Evolutionary conservation across 1,140 invertebrate genomes (phyloP).

Genomic region (Plodia interpunctella): DNA sequence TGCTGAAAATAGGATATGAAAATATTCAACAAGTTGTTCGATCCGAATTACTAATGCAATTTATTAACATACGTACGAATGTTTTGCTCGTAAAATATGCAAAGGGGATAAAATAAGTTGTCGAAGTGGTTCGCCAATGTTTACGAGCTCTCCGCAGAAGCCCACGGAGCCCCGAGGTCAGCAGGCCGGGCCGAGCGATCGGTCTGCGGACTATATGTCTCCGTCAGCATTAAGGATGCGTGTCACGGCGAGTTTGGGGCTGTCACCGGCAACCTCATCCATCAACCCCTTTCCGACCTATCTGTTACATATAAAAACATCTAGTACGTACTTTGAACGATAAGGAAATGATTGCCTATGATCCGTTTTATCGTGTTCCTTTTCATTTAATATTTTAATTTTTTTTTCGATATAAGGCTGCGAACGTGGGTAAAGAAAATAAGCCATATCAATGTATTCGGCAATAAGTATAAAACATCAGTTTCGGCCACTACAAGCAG

Average conservation of each 20-base stretch:
- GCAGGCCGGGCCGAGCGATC: not conserved
- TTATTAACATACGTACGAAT: not conserved
- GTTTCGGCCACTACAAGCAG: not conserved
- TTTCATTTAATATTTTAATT: not conserved
- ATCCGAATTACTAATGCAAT: too few species aligned
- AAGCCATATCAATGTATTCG: not conserved
- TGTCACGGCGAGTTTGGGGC: slow-evolving; percentile 44
- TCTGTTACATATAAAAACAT: slow-evolving; percentile 23
- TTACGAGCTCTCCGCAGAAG: not conserved
- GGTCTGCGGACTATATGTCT: slow-evolving; percentile 30
- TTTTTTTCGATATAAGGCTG: too few species aligned
- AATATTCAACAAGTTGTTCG: too few species aligned
- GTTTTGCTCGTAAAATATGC: not conserved
- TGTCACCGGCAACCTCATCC: slow-evolving; percentile 50
- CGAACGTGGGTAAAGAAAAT: not conserved
- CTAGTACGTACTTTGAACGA: slow-evolving; percentile 12
- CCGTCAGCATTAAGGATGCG: slow-evolving; percentile 50
- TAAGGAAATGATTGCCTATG: slow-evolving; percentile 10
- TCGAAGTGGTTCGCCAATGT: slow-evolving; percentile 26
- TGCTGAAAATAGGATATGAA: too few species aligned
- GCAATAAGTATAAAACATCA: slow-evolving; percentile 2
- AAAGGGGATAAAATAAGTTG: slow-evolving; percentile 11
- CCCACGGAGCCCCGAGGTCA: not conserved
- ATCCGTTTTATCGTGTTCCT: not conserved
- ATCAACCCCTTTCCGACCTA: slow-evolving; percentile 46